Base-by-base conservation (phyloP, 2,888 invertebrate species). In the Spatulosminthurus flaviceps region DNA sequence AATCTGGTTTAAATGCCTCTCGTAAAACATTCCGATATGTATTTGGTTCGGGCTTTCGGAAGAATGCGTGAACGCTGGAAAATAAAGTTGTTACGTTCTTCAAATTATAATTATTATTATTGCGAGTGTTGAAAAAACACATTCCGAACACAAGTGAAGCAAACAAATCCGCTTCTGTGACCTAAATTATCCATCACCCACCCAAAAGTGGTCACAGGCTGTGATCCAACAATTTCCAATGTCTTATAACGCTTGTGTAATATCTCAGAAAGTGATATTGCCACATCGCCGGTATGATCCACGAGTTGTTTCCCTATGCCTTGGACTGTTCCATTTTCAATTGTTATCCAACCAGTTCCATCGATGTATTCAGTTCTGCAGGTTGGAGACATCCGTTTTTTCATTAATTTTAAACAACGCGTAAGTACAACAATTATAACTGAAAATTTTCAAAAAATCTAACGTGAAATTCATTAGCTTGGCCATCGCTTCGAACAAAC, bases 311-410 rank as follows among this genome's bases (percentile, higher is more conserved):
- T 72, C 24, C 51, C 72, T 26, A 72, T 51, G 16, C 72, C 72
- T 19, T 26, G n/a, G 1, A 67, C 13, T 1, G 4, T 28, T 67
- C 67, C 67, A n/a, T 67, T 67, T 4, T 51, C 51, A 16, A 51
- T n/a, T 19, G 51, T 51, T 51, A 73, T 73, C 73, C 73, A 73
- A 1, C 60, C 73, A 60, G 5, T 60, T 21, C 51, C 73, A 9
- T 60, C 7, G 19, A 73, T 4, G 0, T n/a, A 7, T 11, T 60
- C 16, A 60, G 60, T 51, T 51, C 16, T 13, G n/a, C 1, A 19
- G 16, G 5, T 2, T 51, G 51, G 1, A 13, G 16, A 51, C 5
- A 51, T 51, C 5, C 16, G 16, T 51, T 41, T 9, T 41, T 41
- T 19, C 5, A 13, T 11, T 19, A 19, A 51, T 19, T 4, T 51